Evolutionary conservation across 2,113 vertebrate species (phyloP).

Genomic region (Oenanthe oenanthe): DNA sequence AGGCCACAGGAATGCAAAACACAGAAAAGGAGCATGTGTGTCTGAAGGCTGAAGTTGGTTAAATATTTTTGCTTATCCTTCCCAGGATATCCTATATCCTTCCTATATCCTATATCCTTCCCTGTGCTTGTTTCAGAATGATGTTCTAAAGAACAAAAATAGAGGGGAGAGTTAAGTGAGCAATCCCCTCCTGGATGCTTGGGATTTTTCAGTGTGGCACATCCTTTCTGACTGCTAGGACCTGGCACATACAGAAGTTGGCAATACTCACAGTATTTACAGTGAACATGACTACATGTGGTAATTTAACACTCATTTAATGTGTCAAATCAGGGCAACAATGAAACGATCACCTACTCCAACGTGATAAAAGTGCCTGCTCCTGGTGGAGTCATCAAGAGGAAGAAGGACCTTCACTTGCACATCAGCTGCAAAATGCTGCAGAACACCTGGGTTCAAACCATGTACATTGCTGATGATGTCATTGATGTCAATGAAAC

Average conservation of each 20-base stretch:
- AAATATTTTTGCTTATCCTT: neutral
- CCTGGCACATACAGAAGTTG: neutral
- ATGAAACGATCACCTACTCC: slow-evolving; percentile 67
- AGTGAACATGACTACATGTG: neutral
- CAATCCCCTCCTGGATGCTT: neutral
- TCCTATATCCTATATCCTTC: neutral
- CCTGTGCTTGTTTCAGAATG: neutral
- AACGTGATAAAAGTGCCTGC: slow-evolving; percentile 56
- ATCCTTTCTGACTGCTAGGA: neutral
- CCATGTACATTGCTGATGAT: slow-evolving; percentile 24
- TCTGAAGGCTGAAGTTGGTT: neutral
- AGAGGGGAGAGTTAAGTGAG: neutral
- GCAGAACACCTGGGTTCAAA: slow-evolving; percentile 60
- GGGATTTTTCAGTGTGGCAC: neutral
- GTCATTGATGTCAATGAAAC: neutral
- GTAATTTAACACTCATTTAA: neutral
- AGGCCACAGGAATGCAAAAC: neutral
- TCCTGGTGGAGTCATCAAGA: slow-evolving; percentile 25
- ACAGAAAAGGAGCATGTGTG: neutral
- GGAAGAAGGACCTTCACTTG: slow-evolving; percentile 53
- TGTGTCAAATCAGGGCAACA: slow-evolving; percentile 45
- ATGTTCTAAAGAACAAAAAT: neutral
- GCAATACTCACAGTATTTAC: neutral
- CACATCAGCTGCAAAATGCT: slow-evolving; percentile 74
- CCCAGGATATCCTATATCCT: neutral